phyloP scores from a whole-genome alignment of 2,888 invertebrate genomes.

The Melikaiella ostensackeni region DNA sequence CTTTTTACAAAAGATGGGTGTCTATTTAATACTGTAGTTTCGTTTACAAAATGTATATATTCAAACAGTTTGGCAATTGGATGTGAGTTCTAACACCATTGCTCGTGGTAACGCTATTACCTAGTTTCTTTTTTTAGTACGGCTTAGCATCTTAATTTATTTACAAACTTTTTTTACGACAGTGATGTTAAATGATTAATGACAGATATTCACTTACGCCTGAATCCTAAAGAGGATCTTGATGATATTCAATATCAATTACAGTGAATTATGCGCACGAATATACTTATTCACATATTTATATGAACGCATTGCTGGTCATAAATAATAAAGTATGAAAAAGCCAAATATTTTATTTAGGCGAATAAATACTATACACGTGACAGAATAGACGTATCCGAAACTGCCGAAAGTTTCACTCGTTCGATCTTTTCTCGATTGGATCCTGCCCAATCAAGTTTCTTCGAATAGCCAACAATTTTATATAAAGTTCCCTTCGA shows the following conservation, averaged over 20 bases:
- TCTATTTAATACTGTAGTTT: constrained; percentile 31
- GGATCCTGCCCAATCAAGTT: constrained; percentile 71
- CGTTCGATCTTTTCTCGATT: constrained; percentile 57
- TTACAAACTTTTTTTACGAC: constrained; percentile 31
- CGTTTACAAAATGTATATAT: constrained; percentile 30
- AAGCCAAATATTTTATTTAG: constrained; percentile 60
- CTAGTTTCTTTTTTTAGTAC: constrained; percentile 18
- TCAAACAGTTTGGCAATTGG: constrained; percentile 17
- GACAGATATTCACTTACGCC: background rate
- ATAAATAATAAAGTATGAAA: constrained; percentile 61
- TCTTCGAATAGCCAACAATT: constrained; percentile 46
- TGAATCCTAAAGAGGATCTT: background rate
- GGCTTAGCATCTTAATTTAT: constrained; percentile 8
- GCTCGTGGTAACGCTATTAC: constrained; percentile 12
- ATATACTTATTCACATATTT: constrained; percentile 39
- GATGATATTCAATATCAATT: constrained; percentile 30
- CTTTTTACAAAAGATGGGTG: constrained; percentile 18
- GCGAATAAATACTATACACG: constrained; percentile 74
- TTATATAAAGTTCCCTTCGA: constrained; percentile 42
- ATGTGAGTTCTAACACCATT: constrained; percentile 1
- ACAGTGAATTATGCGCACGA: constrained; percentile 33
- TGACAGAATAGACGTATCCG: constrained; percentile 42
- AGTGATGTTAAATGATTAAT: constrained; percentile 18
- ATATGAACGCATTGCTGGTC: constrained; percentile 11
- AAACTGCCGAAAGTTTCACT: constrained; percentile 35